These are phyloP conservation scores for Brachionus manjavacas DNA, from an alignment of 1,140 invertebrate genomes.

Conservation along the genomic window DNA sequence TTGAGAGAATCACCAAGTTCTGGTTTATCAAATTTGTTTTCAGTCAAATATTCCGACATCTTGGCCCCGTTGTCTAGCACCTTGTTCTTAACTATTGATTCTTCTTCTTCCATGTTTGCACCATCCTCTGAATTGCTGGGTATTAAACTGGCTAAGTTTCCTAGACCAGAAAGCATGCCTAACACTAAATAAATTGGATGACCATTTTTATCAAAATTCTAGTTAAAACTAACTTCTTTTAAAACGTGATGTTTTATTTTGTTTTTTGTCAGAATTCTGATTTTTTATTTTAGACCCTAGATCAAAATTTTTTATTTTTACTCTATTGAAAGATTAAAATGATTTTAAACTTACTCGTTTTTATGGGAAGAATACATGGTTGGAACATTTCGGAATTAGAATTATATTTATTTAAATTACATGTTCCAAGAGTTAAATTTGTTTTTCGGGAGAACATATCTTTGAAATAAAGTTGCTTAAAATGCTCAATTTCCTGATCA, in stretches of 20 bases:
- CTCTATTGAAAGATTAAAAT: neutral
- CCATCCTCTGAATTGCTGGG: neutral
- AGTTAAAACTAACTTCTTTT: neutral
- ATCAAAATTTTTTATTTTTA: neutral
- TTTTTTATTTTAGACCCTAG: neutral
- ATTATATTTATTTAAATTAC: neutral
- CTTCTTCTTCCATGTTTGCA: neutral
- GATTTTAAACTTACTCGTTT: neutral
- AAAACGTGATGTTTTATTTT: neutral
- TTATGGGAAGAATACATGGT: neutral
- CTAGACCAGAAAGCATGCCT: neutral
- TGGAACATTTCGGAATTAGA: neutral
- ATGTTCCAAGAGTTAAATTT: neutral
- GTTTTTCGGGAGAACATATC: neutral
- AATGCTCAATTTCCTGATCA: neutral
- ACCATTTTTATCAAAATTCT: neutral
- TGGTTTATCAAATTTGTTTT: constrained; percentile 10
- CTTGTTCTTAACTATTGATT: neutral
- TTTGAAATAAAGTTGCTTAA: neutral
- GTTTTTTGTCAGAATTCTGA: neutral
- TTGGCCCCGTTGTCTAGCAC: neutral
- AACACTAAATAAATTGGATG: neutral
- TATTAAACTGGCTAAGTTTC: neutral
- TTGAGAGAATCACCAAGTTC: neutral
- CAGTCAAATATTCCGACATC: neutral